Conservation (phyloP, 2,797 vertebrate genomes). For the Notoglanidium macrostoma region DNA sequence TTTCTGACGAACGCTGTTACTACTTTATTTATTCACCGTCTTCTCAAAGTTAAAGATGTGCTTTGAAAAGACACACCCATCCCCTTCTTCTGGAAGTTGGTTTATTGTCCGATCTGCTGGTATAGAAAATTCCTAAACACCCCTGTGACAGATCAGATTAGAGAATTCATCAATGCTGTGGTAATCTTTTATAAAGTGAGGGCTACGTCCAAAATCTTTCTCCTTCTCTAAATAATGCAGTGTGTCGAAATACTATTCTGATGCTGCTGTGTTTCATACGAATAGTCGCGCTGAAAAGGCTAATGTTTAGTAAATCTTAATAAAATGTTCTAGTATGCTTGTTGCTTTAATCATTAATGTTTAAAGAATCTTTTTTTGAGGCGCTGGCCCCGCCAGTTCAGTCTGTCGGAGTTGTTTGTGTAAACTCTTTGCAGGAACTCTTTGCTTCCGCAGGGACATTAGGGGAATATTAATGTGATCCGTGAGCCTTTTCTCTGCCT, state of each 20-base stretch:
- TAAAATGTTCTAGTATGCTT: background rate
- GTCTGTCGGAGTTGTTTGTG: constrained; percentile 35
- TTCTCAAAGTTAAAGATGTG: background rate
- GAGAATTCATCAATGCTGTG: background rate
- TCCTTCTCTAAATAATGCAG: background rate
- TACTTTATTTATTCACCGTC: background rate
- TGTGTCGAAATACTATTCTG: background rate
- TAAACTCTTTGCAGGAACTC: constrained; percentile 42
- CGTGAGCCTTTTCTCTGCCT: constrained; percentile 18
- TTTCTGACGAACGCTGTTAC: background rate
- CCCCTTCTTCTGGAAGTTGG: background rate
- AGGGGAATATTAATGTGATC: constrained; percentile 54
- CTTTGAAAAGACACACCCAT: background rate
- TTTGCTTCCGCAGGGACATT: constrained; percentile 43
- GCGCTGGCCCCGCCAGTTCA: background rate
- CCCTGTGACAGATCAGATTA: background rate
- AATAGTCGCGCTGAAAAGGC: background rate
- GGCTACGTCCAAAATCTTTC: background rate
- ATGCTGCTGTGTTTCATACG: background rate
- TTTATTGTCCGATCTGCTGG: background rate
- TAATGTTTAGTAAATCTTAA: background rate
- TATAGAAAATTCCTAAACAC: background rate
- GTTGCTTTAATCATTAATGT: constrained; percentile 6
- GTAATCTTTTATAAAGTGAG: background rate
- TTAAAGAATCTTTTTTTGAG: background rate